Evolutionary conservation across 2,797 vertebrate genomes (phyloP), one percentile per base, ranked within the genome.

Genomic region (Falco biarmicus): DNA sequence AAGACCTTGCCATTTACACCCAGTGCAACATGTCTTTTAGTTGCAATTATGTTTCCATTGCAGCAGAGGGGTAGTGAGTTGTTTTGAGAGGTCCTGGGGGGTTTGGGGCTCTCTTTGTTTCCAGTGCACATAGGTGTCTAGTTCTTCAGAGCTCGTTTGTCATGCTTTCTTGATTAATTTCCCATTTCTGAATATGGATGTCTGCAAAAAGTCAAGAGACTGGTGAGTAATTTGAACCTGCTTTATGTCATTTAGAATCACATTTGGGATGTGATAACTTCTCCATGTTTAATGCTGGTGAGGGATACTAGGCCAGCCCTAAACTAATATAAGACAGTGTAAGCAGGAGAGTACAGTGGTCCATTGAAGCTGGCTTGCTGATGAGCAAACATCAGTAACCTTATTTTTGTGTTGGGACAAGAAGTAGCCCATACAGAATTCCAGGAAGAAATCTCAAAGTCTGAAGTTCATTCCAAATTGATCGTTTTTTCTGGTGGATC

Each of bases 31-130:
- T 28, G 48, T n/a, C 6, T 56, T 19, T 56, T 19, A 48, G 22
- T 69, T 60, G 73, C 54, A 74, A 28, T 47, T 29, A 50, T 64
- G 50, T 48, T 85, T 66, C 29, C 11, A 4, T 37, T 53, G 12
- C 45, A 11, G 2, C 8, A 3, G 4, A 16, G 12, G 5, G 20
- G 20, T 5, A 39, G 22, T 21, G 31, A 16, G 5, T 11, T n/a
- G 9, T 41, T 63, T 28, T 45, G 20, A 4, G 22, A 28, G 18
- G 50, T 4, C 6, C 24, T n/a, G 17, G 15, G 19, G 15, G 8
- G 2, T 3, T 24, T 76, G 34, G 34, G 22, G 21, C 8, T 56
- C 8, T 56, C 50, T 41, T 74, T 69, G 17, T 89, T 81, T 51
- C 47, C 22, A 6, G 14, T 7, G 10, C 3, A 0, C 17, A 4